Evolutionary conservation across 2,113 vertebrate genomes (phyloP).

Genomic region (Sinocyclocheilus rhinocerous): DNA sequence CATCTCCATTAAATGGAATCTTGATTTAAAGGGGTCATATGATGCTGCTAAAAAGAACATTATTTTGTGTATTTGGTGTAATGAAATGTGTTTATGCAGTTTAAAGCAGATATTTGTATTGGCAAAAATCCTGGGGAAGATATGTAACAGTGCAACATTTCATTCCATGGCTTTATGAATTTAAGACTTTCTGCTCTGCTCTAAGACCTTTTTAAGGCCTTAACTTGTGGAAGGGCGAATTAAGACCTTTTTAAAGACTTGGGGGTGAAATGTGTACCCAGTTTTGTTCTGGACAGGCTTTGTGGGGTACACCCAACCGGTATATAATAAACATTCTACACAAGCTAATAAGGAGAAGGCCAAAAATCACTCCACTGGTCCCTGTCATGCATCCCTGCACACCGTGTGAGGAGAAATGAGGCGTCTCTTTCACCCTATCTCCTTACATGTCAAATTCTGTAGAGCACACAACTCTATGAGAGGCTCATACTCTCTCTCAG

Average conservation of each 20-base stretch:
- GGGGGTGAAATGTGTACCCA: background rate
- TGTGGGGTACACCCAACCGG: background rate
- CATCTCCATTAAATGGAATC: too few relatives aligned
- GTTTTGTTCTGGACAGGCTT: background rate
- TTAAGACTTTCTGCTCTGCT: too few relatives aligned
- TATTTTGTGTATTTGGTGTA: too few relatives aligned
- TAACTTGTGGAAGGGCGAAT: too few relatives aligned
- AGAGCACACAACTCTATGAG: background rate
- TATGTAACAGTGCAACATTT: too few relatives aligned
- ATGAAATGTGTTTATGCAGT: too few relatives aligned
- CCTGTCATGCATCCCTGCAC: background rate
- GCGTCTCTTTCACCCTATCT: background rate
- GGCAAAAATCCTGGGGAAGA: too few relatives aligned
- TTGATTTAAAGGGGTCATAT: too few relatives aligned
- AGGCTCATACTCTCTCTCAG: background rate
- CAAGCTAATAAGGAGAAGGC: background rate
- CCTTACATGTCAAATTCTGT: background rate
- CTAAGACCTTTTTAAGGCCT: too few relatives aligned
- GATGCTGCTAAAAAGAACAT: too few relatives aligned
- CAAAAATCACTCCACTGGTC: background rate
- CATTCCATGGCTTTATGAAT: too few relatives aligned
- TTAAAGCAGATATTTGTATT: too few relatives aligned
- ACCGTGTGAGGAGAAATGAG: background rate
- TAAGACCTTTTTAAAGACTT: background rate
- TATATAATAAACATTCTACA: background rate